Evolutionary conservation across 2,888 invertebrate genomes (phyloP), one percentile per base, ranked within the genome.

Genomic region (Polylopha cassiicola): DNA sequence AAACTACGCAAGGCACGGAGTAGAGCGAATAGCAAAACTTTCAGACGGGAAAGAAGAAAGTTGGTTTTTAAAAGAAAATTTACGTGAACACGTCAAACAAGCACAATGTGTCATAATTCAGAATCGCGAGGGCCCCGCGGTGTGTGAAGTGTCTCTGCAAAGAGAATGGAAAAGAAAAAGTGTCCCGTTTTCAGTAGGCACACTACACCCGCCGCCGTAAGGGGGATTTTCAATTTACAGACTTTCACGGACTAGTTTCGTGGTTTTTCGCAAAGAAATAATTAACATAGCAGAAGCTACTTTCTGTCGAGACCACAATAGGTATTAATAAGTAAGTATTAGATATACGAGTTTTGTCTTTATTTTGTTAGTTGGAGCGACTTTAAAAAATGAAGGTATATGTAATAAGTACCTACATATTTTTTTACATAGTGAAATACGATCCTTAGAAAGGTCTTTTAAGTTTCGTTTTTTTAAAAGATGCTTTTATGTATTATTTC

Each of bases 91-190:
- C 45, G 52, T 61, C 58, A 55, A 58, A 67, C 55, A 63, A 65
- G 56, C 63, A 65, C 55, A 65, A 71, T 67, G 56, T 59, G 58
- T 64, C 62, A 58, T 66, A 58, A 66, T 61, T 69, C 68, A 63
- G 59, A 60, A 52, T 58, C 61, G 61, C 55, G 61, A 61, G 45
- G 39, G 36, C 48, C 43, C 29, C n/a, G n/a, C n/a, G n/a, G 7
- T 21, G 13, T 16, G 30, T 26, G 36, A 36, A 36, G 36, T 36
- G 36, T 23, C 26, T 26, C 16, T 28, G 33, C 29, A 43, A 39
- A 38, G 51, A 33, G 46, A 46, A 41, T 45, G 46, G 23, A 44
- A 53, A 55, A 55, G 48, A 47, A 58, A n/a, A 55, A 52, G 47
- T 55, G 51, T 61, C 47, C 47, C 42, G 38, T 24, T 53, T 51